Conservation (phyloP, 2,113 vertebrate species). For the Aspidoscelis tigris region DNA sequence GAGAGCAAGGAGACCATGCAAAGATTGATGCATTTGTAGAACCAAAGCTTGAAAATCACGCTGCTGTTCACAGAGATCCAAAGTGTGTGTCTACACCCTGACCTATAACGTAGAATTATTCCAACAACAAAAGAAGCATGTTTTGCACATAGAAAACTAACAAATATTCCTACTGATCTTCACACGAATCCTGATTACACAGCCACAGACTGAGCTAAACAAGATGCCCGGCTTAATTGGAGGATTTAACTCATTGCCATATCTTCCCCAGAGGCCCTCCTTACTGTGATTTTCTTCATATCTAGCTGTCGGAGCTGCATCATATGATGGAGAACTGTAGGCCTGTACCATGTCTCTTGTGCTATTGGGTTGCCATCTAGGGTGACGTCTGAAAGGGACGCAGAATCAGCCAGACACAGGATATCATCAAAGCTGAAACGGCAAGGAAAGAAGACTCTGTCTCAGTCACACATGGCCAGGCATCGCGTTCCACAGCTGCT, state of each 20-base stretch:
- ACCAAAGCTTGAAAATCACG: background rate
- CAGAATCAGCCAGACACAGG: conserved; percentile 87
- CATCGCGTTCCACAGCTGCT: background rate
- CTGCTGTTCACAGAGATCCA: background rate
- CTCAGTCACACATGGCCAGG: background rate
- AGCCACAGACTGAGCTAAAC: background rate
- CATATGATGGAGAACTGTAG: conserved; percentile 93
- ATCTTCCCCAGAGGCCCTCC: conserved; percentile 44
- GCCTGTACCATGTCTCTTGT: conserved; percentile 99
- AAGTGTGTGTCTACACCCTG: background rate
- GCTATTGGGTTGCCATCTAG: conserved; percentile 99
- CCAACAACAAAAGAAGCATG: background rate
- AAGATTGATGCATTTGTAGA: background rate
- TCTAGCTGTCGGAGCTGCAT: conserved; percentile 96
- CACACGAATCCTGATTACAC: background rate
- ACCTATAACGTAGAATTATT: background rate
- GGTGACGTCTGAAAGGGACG: conserved; percentile 92
- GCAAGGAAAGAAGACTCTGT: conserved; percentile 1
- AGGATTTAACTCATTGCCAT: conserved; percentile 5
- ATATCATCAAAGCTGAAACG: conserved; percentile 89
- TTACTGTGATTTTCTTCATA: conserved; percentile 98
- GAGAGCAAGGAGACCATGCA: background rate
- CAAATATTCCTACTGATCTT: background rate
- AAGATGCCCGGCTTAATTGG: conserved; percentile 23
- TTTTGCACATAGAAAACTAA: background rate